A percentile compares a stretch with the other conserved stretches of the same genome.
These are phyloP conservation scores for Entomobrya multifasciata DNA, from an alignment of 2,888 invertebrate genomes.

Conservation along the genomic window DNA sequence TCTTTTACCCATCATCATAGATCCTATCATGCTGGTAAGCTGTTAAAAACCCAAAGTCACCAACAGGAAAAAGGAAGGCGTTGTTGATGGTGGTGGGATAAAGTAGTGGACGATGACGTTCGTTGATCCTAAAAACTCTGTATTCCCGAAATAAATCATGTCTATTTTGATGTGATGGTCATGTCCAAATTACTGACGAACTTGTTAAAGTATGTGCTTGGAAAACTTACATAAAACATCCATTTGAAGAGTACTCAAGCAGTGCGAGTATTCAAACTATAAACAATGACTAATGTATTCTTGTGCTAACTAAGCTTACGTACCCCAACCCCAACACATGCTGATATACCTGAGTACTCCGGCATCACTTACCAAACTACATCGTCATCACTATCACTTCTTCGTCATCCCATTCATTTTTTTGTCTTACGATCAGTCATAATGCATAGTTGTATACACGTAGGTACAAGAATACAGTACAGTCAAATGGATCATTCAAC, in stretches of 20 bases:
- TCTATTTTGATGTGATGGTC: neutral
- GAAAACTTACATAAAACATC: neutral
- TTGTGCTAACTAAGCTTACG: neutral
- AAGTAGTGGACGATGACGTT: constrained; percentile 7
- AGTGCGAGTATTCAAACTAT: too few species aligned
- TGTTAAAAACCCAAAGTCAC: neutral
- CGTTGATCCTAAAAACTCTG: constrained; percentile 23
- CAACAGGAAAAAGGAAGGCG: constrained; percentile 18
- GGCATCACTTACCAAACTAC: too few species aligned
- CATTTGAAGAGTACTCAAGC: neutral
- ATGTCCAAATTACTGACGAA: neutral
- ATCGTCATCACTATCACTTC: neutral
- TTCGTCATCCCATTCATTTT: constrained; percentile 30
- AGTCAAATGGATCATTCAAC: neutral
- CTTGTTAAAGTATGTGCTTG: neutral
- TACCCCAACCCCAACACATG: neutral
- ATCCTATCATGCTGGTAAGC: neutral
- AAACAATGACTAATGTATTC: too few species aligned
- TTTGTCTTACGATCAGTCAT: neutral
- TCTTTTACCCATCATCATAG: neutral
- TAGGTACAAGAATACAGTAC: neutral
- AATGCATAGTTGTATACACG: neutral
- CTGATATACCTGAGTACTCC: too few species aligned
- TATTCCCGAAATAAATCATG: neutral
- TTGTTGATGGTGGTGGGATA: constrained; percentile 11